A percentile compares a stretch with the other conserved stretches of the same genome.
Conservation (phyloP, 2,113 vertebrate species). For the Equus przewalskii region DNA sequence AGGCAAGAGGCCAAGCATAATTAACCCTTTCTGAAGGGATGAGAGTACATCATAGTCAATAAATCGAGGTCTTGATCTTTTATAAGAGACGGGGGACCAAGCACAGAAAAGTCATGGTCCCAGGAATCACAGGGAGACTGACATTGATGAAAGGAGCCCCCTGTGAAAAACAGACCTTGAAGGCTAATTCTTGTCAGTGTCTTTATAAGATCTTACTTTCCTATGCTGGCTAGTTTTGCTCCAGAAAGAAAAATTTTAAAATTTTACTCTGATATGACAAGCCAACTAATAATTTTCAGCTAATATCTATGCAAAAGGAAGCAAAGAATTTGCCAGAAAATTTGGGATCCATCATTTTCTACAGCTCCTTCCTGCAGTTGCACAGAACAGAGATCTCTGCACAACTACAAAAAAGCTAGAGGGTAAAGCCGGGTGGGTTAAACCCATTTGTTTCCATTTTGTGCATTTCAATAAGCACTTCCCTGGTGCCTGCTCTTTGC, state of each 20-base stretch:
- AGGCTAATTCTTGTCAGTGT: background rate
- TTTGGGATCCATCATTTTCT: background rate
- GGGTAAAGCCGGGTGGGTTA: too few relatives aligned
- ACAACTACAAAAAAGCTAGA: accelerated
- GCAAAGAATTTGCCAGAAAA: background rate
- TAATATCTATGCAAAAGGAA: background rate
- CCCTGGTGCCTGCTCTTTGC: too few relatives aligned
- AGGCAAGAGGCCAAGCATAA: background rate
- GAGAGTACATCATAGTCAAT: background rate
- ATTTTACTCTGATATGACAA: background rate
- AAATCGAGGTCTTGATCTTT: background rate
- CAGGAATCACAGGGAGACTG: background rate
- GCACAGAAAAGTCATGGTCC: background rate
- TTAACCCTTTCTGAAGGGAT: background rate
- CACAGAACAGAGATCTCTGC: too few relatives aligned
- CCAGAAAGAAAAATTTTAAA: background rate
- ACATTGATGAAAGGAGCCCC: background rate
- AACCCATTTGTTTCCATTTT: background rate
- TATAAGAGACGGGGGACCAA: accelerated
- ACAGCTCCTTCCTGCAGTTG: background rate
- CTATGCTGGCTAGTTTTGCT: background rate
- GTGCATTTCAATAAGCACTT: background rate
- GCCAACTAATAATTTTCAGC: background rate
- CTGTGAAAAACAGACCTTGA: background rate
- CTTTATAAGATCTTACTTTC: background rate